A percentile compares a stretch with the other conserved stretches of the same genome.
These are phyloP conservation scores for Erebia palarica DNA, from an alignment of 2,888 invertebrate species.

Conservation along the genomic window DNA sequence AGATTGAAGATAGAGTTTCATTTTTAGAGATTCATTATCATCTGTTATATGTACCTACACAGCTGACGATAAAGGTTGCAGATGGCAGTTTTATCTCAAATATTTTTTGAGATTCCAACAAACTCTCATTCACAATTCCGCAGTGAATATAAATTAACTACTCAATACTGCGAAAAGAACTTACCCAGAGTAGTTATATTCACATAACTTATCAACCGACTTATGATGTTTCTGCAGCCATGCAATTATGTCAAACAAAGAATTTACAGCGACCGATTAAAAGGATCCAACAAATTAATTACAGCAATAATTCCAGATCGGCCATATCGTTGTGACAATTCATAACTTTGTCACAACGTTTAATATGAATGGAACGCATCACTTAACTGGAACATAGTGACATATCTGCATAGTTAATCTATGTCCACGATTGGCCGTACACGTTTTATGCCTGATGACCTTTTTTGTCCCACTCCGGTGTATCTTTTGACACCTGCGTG, in stretches of 20 bases:
- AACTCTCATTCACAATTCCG: no score
- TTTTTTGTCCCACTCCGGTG: slow-evolving; percentile 72
- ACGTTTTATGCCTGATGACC: slow-evolving; percentile 71
- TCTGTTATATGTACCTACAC: no score
- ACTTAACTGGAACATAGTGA: not conserved
- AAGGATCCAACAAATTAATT: not conserved
- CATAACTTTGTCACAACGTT: slow-evolving; percentile 4
- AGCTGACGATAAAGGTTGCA: no score
- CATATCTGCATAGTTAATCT: slow-evolving; percentile 48
- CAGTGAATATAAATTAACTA: no score
- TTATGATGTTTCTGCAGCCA: not conserved
- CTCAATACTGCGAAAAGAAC: no score
- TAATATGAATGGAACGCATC: slow-evolving; percentile 16
- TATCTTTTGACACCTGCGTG: slow-evolving; percentile 78
- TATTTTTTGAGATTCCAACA: no score
- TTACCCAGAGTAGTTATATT: not conserved
- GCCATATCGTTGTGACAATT: not conserved
- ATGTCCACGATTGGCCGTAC: slow-evolving; percentile 54
- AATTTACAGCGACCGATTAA: not conserved
- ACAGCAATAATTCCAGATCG: no score
- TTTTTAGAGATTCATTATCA: no score
- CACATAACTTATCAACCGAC: not conserved
- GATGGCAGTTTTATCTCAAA: no score
- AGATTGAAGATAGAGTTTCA: no score
- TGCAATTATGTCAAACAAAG: slow-evolving; percentile 4